Evolutionary conservation across 2,888 invertebrate genomes (phyloP).

Genomic region (Dicyrtomina minuta): DNA sequence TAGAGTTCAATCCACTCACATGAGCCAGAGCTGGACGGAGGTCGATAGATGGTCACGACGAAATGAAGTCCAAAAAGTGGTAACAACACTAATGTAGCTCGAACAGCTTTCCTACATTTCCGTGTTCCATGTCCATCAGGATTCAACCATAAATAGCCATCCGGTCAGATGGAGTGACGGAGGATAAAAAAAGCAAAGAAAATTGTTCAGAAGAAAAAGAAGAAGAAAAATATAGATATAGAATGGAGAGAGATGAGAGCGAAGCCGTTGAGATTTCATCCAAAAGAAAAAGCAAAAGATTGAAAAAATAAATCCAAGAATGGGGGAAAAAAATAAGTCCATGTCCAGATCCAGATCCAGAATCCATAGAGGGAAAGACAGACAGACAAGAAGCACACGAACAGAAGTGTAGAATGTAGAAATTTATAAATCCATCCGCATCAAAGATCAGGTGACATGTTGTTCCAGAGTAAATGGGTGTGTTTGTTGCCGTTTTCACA

Average conservation of each 20-base stretch:
- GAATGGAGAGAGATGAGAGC: conserved; percentile 1
- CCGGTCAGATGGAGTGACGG: neutral
- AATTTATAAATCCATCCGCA: too few species aligned
- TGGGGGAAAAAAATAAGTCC: too few species aligned
- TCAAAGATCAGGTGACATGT: too few species aligned
- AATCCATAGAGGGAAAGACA: too few species aligned
- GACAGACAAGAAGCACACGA: too few species aligned
- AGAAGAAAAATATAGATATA: neutral
- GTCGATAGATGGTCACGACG: conserved; percentile 58
- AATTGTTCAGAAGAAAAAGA: neutral
- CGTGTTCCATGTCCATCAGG: conserved; percentile 15
- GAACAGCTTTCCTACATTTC: conserved; percentile 59
- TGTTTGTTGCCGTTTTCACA: too few species aligned
- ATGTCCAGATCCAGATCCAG: too few species aligned
- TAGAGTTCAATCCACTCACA: conserved; percentile 56
- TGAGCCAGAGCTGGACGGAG: conserved; percentile 50
- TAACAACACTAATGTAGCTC: conserved; percentile 59
- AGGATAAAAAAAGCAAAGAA: neutral
- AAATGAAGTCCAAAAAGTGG: conserved; percentile 61
- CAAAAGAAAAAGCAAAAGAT: too few species aligned
- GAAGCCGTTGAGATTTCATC: too few species aligned
- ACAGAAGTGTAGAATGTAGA: too few species aligned
- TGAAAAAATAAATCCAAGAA: too few species aligned
- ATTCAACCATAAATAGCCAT: neutral
- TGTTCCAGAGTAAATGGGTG: too few species aligned